phyloP scores from a whole-genome alignment of 2,113 vertebrate species.

The Xenopus laevis region DNA sequence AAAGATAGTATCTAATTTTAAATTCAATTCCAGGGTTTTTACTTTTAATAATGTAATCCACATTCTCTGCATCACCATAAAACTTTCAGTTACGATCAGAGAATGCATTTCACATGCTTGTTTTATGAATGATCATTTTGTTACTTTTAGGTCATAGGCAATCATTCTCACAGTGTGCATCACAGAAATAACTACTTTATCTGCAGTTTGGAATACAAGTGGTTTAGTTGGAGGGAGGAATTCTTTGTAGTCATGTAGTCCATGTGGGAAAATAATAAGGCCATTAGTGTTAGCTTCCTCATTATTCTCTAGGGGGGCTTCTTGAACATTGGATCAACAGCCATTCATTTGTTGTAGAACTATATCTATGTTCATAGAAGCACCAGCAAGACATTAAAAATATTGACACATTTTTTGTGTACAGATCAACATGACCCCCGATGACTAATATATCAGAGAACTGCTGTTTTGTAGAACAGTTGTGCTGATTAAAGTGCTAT shows the following conservation, averaged over 20 bases:
- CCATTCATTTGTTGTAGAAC: too few relatives aligned
- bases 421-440: too few relatives aligned
- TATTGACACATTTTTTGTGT: too few relatives aligned
- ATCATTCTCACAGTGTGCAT: constrained; percentile 26
- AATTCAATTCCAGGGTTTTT: constrained; percentile 7
- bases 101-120: not conserved
- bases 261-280: not conserved
- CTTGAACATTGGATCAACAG: not conserved
- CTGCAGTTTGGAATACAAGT: not conserved
- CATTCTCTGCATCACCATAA: constrained; percentile 20
- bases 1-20: not conserved
- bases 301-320: not conserved
- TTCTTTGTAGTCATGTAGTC: not conserved
- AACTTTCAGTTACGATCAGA: constrained; percentile 12
- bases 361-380: too few relatives aligned
- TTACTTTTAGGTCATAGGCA: not conserved
- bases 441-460: too few relatives aligned
- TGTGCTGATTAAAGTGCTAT: not conserved
- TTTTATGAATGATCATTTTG: constrained; percentile 14
- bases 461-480: too few relatives aligned
- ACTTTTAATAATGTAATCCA: constrained; percentile 28
- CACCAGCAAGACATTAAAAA: too few relatives aligned
- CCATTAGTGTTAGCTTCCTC: not conserved
- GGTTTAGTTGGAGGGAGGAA: not conserved
- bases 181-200: not conserved